Evolutionary conservation across 1,140 invertebrate species (phyloP), one percentile per base, ranked within the genome.

Genomic region (Tetranychus cinnabarinus): DNA sequence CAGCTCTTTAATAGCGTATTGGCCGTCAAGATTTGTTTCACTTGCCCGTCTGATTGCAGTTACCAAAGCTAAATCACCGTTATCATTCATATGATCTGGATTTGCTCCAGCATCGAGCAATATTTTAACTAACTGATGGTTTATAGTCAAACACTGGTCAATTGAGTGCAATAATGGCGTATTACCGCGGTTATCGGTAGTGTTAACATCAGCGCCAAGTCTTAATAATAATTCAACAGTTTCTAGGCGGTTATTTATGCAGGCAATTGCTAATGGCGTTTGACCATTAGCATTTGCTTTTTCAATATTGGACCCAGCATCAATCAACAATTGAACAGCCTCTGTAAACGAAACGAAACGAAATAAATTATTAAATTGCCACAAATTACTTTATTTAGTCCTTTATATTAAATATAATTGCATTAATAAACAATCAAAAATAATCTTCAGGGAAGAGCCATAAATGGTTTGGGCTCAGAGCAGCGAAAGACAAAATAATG

Each of bases 51-150:
- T n/a, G 37, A 62, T 59, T 13, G 57, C 47, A 15, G 31, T 36
- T 2, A 59, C 31, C 33, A 62, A 47, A n/a, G 61, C 57, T 33
- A 33, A 39, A 70, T 93, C 87, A 12, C 93, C 93, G 60, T 85
- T 82, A 81, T 66, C 56, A 72, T 97, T 97, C 72, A 97, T 92
- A 68, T 97, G 91, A 0, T 86, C 86, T 64, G 90, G 86, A 0
- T 86, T 89, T 4, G 92, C 91, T 7, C 93, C 95, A 33, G 91
- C 88, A 64, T 90, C 79, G 0, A 98, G 81, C 47, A 97, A 74
- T 6, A 88, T 84, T 70, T 86, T 85, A 0, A 97, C 89, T 2
- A 97, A 87, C 67, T 88, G 84, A 0, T 84, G 83, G 70, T 97
- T 91, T 5, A 92, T 91, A 55, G 91, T 91, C 72, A 92, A 89